Percentiles rank a stretch among this genome's conserved stretches.
phyloP scores from a whole-genome alignment of 2,113 vertebrate genomes.

The Crotalus tigris region DNA sequence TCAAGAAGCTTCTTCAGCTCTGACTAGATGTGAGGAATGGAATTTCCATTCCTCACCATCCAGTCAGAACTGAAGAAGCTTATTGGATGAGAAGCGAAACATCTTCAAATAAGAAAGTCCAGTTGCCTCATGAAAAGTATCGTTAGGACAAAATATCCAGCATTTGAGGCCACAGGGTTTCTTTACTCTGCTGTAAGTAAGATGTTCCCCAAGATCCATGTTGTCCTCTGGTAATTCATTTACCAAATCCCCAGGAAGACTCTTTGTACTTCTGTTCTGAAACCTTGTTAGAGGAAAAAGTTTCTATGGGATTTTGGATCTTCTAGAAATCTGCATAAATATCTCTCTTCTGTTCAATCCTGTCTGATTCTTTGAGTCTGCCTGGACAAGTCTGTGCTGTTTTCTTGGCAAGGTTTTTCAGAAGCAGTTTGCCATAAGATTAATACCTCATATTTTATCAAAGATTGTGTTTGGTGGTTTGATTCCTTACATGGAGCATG shows the following conservation, averaged over 20 bases:
- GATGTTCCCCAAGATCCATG: background rate
- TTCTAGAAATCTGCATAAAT: background rate
- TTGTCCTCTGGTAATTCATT: background rate
- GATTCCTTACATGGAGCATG: background rate
- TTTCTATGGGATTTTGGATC: background rate
- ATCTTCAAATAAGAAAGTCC: no score
- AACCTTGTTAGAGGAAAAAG: background rate
- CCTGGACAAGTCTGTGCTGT: background rate
- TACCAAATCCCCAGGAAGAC: background rate
- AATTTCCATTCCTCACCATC: no score
- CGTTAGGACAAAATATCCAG: background rate
- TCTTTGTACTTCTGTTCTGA: background rate
- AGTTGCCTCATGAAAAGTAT: no score
- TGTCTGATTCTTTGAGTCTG: background rate
- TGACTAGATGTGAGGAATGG: no score
- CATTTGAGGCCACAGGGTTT: background rate
- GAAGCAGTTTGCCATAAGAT: background rate
- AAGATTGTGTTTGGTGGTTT: background rate
- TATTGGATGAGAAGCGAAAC: no score
- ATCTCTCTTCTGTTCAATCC: no score
- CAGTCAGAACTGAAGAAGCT: no score
- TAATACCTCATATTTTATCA: background rate
- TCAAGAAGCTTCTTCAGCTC: no score
- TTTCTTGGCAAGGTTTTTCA: background rate
- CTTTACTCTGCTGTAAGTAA: background rate